A percentile compares a stretch with the other conserved stretches of the same genome.
Evolutionary conservation across 2,113 vertebrate genomes (phyloP).

Genomic region (Heptranchias perlo): DNA sequence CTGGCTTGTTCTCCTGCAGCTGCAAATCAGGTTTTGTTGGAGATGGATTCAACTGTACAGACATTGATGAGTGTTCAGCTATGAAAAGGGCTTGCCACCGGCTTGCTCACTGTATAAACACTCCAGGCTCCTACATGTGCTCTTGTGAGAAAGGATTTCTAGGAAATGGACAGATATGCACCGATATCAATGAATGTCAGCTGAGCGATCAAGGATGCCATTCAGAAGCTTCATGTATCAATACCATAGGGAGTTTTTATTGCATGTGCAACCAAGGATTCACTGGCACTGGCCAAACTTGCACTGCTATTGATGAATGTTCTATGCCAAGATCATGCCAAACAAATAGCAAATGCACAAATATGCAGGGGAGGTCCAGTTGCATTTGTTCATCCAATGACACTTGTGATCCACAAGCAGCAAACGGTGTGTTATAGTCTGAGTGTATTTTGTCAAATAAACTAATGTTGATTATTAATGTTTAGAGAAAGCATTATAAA

Average conservation of each 20-base stretch:
- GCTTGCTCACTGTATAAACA: slow-evolving; percentile 58
- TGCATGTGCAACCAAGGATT: slow-evolving; percentile 59
- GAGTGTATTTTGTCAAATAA: background rate
- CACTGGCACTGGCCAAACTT: slow-evolving; percentile 49
- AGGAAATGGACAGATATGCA: slow-evolving; percentile 53
- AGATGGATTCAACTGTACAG: slow-evolving; percentile 59
- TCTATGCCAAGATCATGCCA: slow-evolving; percentile 47
- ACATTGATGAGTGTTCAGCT: slow-evolving; percentile 61
- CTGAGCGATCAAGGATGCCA: slow-evolving; percentile 54
- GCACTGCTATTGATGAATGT: slow-evolving; percentile 63
- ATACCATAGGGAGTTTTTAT: slow-evolving; percentile 56
- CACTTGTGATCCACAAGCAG: slow-evolving; percentile 44
- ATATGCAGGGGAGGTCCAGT: slow-evolving; percentile 56
- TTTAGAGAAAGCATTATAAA: background rate
- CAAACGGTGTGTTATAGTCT: slow-evolving; percentile 47
- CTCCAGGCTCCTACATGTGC: slow-evolving; percentile 63
- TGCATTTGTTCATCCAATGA: slow-evolving; percentile 54
- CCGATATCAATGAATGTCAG: slow-evolving; percentile 65
- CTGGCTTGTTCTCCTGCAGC: slow-evolving; percentile 61
- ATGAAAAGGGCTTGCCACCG: slow-evolving; percentile 51
- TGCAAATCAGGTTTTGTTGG: slow-evolving; percentile 58
- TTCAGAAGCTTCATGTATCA: slow-evolving; percentile 56
- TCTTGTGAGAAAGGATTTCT: slow-evolving; percentile 54
- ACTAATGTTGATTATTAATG: background rate
- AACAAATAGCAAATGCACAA: slow-evolving; percentile 50